Percentiles rank a stretch among this genome's conserved stretches.
phyloP scores from a whole-genome alignment of 2,113 vertebrate species.

The Nesoenas mayeri region DNA sequence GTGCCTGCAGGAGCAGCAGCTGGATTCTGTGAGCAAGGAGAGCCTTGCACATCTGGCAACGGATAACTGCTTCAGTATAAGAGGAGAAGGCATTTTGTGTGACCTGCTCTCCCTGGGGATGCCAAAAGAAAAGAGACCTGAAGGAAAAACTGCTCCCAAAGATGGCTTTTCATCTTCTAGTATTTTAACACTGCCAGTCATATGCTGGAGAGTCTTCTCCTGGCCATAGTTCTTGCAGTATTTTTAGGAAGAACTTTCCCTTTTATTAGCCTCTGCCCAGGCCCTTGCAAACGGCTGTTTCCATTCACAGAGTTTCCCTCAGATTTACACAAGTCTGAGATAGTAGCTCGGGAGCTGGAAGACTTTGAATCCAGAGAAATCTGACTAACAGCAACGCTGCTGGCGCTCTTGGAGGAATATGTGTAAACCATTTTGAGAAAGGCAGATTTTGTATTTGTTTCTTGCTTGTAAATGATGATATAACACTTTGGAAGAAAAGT shows the following conservation, averaged over 20 bases:
- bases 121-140: background rate
- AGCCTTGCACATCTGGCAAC: background rate
- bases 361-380: conserved; percentile 57
- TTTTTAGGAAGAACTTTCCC: background rate
- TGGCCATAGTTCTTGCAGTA: background rate
- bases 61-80: background rate
- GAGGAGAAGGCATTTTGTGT: background rate
- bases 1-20: background rate
- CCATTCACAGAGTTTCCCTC: conserved; percentile 42
- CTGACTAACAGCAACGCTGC: conserved; percentile 66
- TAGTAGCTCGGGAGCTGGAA: background rate
- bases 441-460: conserved; percentile 85
- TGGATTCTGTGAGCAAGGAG: background rate
- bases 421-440: conserved; percentile 84
- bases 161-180: background rate
- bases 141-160: background rate
- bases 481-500: conserved; percentile 91
- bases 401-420: conserved; percentile 77
- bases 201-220: conserved; percentile 78
- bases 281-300: conserved; percentile 28
- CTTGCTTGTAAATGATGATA: conserved; percentile 84
- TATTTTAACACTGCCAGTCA: background rate
- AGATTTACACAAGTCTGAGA: background rate
- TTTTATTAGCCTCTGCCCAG: background rate
- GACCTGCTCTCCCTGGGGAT: background rate